Evolutionary conservation across 2,888 invertebrate species (phyloP), one percentile per base, ranked within the genome.

Genomic region (Drosophila leonis): DNA sequence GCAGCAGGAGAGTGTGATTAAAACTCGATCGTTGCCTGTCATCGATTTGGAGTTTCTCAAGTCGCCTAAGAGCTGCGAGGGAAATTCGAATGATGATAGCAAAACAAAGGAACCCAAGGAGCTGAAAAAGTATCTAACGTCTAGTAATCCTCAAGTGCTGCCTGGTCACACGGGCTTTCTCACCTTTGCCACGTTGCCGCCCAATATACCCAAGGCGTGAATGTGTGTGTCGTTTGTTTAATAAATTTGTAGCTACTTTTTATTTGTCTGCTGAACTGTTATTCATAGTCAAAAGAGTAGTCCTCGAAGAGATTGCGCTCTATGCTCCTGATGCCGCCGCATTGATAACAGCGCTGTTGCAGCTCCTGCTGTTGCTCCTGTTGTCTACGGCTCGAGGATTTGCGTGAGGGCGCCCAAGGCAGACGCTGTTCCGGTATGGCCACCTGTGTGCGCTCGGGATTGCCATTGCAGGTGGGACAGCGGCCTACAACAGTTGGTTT

Each of bases 121-220:
- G 65, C 94, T 94, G 46, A 94, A 94, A 42, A 95, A 94, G 90
- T 94, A 95, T 84, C 93, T 95, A 33, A 95, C 96, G 13, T 96
- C 96, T 2, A 93, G 95, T 5, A 96, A 97, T 86, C 96, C 97
- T 9, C 91, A 94, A 71, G 94, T 95, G 78, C 95, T 96, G 90
- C 97, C 98, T 0, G 99, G 99, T 0, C 99, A 99, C 93, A 99
- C 99, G 9, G 99, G 99, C 4, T 99, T 97, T 93, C 94, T 99
- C 75, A 99, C 99, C 18, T 97, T 98, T 91, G 98, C 98, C 6
- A 97, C 98, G 0, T 93, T 98, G 57, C 97, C 97, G 12, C 96
- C 97, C 29, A 89, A 89, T 49, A 65, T 86, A 73, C 83, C 86
- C 27, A 86, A 87, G 55, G 70, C 49, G 27, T 84, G 41, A 81